Evolutionary conservation across 2,113 vertebrate genomes (phyloP), one percentile per base, ranked within the genome.

Genomic region (Nothocercus nigrocapillus): DNA sequence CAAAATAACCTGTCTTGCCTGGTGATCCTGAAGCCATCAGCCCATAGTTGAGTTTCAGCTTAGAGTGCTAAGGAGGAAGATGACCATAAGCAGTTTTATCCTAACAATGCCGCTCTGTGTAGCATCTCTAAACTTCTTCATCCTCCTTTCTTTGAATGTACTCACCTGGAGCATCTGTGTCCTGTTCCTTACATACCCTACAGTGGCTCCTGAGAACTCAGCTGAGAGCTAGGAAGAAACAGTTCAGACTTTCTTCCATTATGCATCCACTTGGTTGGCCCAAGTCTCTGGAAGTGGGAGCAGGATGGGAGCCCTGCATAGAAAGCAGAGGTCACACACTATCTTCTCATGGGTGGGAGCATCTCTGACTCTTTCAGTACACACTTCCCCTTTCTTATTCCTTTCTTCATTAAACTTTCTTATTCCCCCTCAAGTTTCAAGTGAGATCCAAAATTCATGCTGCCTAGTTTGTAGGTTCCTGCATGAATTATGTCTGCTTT

Each of bases 241-340:
- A 40, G 4, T 30, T 40, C 22, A 76, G 5, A 3, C 10, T 8
- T 90, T 5, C 8, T 75, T 56, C 18, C 45, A 38, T 10, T 6
- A 9, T 11, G 6, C 5, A 42, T 13, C 24, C 28, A 32, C 6
- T 42, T 47, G 11, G 47, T 44, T n/a, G 16, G 5, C 1, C 4
- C n/a, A 44, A 66, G 34, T 8, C 4, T 62, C 13, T 45, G 19
- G 22, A 82, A 66, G 30, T 61, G 7, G 5, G 13, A 69, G 7
- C 4, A 66, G 32, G n/a, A 84, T 62, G 53, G 22, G 11, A 20
- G 9, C 8, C 7, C 49, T 54, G 11, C 7, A 27, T 5, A 62
- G 22, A 49, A 27, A 22, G 24, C 20, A 73, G 44, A 73, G 17
- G 17, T 68, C 42, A 17, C 3, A 25, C 3, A 5, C 7, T 62